Base-by-base conservation (phyloP, 2,113 vertebrate species). In the Lepus timidus region DNA sequence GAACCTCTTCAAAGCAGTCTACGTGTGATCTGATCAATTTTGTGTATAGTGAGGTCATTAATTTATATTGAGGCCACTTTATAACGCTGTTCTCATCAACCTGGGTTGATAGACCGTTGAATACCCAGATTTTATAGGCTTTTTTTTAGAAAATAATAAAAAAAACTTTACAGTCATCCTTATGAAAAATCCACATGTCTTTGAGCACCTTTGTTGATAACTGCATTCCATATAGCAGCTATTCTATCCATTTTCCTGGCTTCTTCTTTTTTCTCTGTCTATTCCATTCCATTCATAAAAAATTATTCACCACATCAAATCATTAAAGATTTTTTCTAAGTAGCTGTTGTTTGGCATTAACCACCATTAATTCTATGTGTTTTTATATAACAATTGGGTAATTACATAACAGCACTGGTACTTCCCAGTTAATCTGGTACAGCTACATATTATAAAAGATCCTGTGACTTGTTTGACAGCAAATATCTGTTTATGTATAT, bases 81-180 rank as follows among this genome's bases (percentile, higher is more conserved):
- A 20, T 51, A 67, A 39, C 79, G 12, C 29, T 94, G 0, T 85
- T 97, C n/a, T 97, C 39, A 51, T 88, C 27, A 81, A n/a, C 5
- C 20, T 85, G 12, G 9, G 71, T 49, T 64, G 17, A 20, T 67
- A 65, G 22, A 70, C 4, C 6, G 29, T 90, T 73, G 22, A 85
- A 81, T 9, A 78, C 3, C 23, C 5, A 1, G 25, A 58, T 51
- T 73, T 93, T 87, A 68, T 19, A 68, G 25, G 27, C 71, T 19
- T 0, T 65, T 58, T 81, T 91, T 88, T 71, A 84, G 27, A 25
- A 88, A 91, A 16, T 65, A 12, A 6, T 9, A 33, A 74, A 74
- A 79, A 79, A 95, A 81, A 70, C 61, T 44, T 93, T 20, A 52
- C 6, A 70, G 0, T 61, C 33, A 55, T 64, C 44, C 5, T 44